Evolutionary conservation across 2,113 vertebrate genomes (phyloP), one percentile per base, ranked within the genome.

Genomic region (Coptodon bakossiorum): DNA sequence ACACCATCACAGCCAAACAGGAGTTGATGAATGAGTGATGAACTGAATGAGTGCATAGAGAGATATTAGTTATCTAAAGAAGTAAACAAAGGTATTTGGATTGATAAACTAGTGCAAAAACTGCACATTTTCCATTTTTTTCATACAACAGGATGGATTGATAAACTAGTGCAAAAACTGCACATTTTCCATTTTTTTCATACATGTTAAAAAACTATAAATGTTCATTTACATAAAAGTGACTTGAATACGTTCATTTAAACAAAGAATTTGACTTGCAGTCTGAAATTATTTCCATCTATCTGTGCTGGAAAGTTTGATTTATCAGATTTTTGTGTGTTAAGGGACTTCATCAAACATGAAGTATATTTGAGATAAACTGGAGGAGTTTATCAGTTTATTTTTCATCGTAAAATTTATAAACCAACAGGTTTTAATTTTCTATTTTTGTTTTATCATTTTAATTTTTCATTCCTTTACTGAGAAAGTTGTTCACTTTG

Each of bases 1-100:
- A 89, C 0, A 95, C 95, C 0, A 95, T 97, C 2, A 2, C 12
- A 3, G 93, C 96, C 86, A 97, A 94, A 48, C 82, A 90, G 7
- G 95, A 96, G 22, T 93, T 87, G 59, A 84, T 87, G 81, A 87
- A 3, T 17, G 34, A 82, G 1, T 14, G 22, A 57, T 88, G 0
- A 91, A 4, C 2, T 0, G 5, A 17, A 84, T 31, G 17, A 17
- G 9, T 79, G 13, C 16, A 31, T 7, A 7, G 9, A 6, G 29
- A 14, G 7, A 40, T 50, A 14, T 50, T 9, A 34, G 29, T 29
- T 36, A 45, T 73, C 22, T 6, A 45, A 73, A 45, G 38, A 45
- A 43, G n/a, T 1, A 4, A 27, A 43, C n/a, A 16, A 45, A 73
- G 13, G 36, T 9, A 24, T 71, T 73, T 36, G 0, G 10, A 66